Percentiles rank a stretch among this genome's conserved stretches.
phyloP scores from a whole-genome alignment of 2,888 invertebrate species.

The Cantharis lateralis region DNA sequence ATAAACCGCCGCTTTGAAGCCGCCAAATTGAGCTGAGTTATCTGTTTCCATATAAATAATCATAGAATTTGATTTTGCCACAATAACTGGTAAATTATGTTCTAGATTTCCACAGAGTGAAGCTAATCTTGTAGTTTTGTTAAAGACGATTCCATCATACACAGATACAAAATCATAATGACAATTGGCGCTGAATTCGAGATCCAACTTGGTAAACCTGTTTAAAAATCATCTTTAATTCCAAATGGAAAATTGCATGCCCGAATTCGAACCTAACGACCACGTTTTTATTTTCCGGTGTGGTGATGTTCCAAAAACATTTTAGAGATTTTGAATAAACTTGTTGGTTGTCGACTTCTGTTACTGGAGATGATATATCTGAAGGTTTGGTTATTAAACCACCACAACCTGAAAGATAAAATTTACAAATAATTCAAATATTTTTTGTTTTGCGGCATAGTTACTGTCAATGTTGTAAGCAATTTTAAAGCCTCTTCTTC shows the following conservation, averaged over 20 bases:
- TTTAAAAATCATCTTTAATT: neutral
- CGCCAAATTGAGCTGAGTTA: conserved; percentile 53
- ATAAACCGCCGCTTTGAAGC: conserved; percentile 64
- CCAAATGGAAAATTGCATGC: neutral
- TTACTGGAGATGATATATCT: conserved; percentile 58
- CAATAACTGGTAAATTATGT: conserved; percentile 60
- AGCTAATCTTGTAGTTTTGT: conserved; percentile 56
- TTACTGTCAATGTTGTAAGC: conserved; percentile 62
- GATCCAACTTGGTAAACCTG: conserved; percentile 61
- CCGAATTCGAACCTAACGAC: conserved; percentile 59
- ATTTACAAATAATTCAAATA: too few species aligned
- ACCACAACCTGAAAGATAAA: conserved; percentile 67
- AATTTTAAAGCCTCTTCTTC: conserved; percentile 64
- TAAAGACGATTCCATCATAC: conserved; percentile 59
- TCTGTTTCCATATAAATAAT: conserved; percentile 62
- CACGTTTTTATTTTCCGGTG: conserved; percentile 67
- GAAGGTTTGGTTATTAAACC: conserved; percentile 67
- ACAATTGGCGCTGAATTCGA: conserved; percentile 61
- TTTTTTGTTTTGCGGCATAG: too few species aligned
- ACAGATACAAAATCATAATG: conserved; percentile 65
- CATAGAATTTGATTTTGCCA: conserved; percentile 64
- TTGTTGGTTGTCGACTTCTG: conserved; percentile 22
- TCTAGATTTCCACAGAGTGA: conserved; percentile 71
- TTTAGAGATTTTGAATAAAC: conserved; percentile 52
- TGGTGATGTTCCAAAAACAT: conserved; percentile 80